Base-by-base conservation (phyloP, 2,113 vertebrate species). In the Madoqua kirkii region DNA sequence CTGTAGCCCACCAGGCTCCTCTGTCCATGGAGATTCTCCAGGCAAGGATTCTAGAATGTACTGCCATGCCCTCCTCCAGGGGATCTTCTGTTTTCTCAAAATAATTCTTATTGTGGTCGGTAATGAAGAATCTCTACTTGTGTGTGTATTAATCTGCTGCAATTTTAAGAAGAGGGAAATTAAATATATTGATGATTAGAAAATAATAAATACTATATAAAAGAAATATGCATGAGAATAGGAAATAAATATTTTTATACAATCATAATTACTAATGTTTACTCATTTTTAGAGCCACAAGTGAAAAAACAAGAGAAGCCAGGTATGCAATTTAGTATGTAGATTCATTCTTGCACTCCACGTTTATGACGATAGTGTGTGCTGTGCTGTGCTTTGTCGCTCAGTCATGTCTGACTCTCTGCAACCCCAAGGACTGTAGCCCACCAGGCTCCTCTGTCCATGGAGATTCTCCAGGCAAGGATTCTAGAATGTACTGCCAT, bases 231-330 rank as follows among this genome's bases (percentile, higher is more conserved):
- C 31, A 67, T 94, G 45, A 86, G 2, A 45, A 67, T 0, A 87
- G 15, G 13, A 93, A 60, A 71, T 31, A 40, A 33, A 55, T 86
- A 36, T 2, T 10, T 43, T 83, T 78, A 21, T 79, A 25, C 67
- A 81, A 62, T 54, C 7, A n/a, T 82, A 16, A 7, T 85, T 74
- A 64, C 4, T 87, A 54, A 62, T 87, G 3, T 60, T 93, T 60
- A 19, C 15, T 31, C 88, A 36, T 94, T 96, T 98, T 96, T 88
- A 98, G 97, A 98, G 5, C 36, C 62, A 76, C 94, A 91, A 91
- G 23, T 55, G 3, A 98, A 91, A 94, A 98, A 96, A 40, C 95
- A 97, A 96, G 92, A 97, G 52, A 98, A 97, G 17, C 50, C 85
- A 87, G 94, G 97, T 97, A 94, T 79, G 96, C 87, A 48, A 62